Conservation (phyloP, 23 tunicate species). For the Styela plicata region DNA sequence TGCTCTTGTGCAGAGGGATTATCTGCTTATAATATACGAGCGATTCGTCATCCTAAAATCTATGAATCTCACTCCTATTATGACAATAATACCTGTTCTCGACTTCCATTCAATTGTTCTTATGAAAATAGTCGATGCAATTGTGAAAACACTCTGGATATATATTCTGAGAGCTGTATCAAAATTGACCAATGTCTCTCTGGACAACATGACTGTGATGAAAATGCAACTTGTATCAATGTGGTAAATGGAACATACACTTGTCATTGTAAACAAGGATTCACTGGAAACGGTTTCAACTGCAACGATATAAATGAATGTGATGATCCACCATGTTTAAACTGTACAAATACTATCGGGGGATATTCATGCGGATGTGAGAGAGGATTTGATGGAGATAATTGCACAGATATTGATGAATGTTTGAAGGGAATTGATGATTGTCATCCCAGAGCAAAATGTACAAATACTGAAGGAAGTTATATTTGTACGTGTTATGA, state of each 20-base stretch:
- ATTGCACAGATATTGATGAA: background rate
- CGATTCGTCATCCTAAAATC: background rate
- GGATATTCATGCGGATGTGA: too few relatives aligned
- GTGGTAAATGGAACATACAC: background rate
- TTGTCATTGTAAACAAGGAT: background rate
- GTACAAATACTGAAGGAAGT: background rate
- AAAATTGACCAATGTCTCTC: background rate
- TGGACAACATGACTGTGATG: background rate
- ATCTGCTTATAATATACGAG: background rate
- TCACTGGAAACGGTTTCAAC: background rate
- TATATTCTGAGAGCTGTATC: background rate
- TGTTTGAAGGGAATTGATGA: background rate
- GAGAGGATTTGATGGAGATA: too few relatives aligned
- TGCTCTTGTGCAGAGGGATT: background rate
- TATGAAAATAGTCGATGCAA: background rate
- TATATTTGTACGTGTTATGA: background rate
- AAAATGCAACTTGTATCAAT: background rate
- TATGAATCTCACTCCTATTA: background rate
- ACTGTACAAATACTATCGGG: too few relatives aligned
- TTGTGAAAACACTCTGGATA: background rate
- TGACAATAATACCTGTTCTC: background rate
- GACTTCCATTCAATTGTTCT: background rate
- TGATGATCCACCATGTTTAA: too few relatives aligned
- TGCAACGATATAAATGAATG: too few relatives aligned
- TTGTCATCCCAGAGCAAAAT: background rate